Evolutionary conservation across 2,113 vertebrate species (phyloP), one percentile per base, ranked within the genome.

Genomic region (Thalassarche chlororhynchos): DNA sequence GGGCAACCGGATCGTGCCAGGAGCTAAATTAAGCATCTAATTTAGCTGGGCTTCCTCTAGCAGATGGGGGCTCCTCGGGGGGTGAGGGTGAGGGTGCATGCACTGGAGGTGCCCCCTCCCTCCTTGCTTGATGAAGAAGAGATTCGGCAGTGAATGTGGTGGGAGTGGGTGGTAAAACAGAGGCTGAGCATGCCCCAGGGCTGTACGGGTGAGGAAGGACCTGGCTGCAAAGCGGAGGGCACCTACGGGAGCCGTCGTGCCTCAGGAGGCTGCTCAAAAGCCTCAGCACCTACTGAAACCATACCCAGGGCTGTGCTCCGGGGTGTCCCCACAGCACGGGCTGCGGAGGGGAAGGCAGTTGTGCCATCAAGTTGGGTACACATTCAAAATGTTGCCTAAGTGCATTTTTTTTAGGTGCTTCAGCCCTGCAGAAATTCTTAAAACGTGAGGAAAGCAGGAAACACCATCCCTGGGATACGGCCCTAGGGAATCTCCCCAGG

Each of bases 1-100:
- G n/a, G n/a, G n/a, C n/a, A n/a, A n/a, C n/a, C n/a, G n/a, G 75
- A 40, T 34, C 1, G 0, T 52, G 36, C 34, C 2, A 0, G 81
- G 40, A 91, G 72, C 28, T 84, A 36, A 96, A 91, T 57, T 3
- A 17, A 74, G 78, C 70, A 58, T 17, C 69, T 70, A 8, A 49
- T 72, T 55, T 10, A 88, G 29, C 47, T 26, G 47, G 71, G 79
- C 57, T 92, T 82, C 15, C 68, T 89, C 89, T 77, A 72, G 84
- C 92, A 87, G 64, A 61, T 64, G 34, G 89, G 64, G 12, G 62
- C 49, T 93, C n/a, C 76, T 76, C 2, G 0, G 68, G 46, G 54
- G 57, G 40, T 13, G 44, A 71, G 31, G 36, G 40, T 10, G 6
- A 87, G 25, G 10, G 0, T 3, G n/a, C 18, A 11, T 0, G 1